These are phyloP conservation scores for Helicolenus hilgendorfi DNA, from an alignment of 2,797 vertebrate genomes.

Conservation along the genomic window DNA sequence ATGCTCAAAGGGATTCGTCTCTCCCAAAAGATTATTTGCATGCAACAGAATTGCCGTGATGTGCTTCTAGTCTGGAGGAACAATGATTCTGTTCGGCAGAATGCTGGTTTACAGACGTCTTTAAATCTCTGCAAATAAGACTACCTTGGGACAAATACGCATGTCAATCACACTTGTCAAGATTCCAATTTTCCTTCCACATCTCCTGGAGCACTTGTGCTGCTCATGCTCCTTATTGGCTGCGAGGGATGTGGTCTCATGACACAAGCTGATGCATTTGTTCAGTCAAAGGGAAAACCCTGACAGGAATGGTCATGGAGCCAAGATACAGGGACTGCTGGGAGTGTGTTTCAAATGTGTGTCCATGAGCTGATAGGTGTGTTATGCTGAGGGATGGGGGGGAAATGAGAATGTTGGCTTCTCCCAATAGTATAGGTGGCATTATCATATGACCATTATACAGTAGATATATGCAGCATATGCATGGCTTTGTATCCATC, in stretches of 20 bases:
- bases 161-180: slow-evolving; percentile 89
- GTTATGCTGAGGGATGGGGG: slow-evolving; percentile 56
- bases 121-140: slow-evolving; percentile 86
- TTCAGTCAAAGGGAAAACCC: slow-evolving; percentile 81
- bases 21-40: slow-evolving; percentile 83
- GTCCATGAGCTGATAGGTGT: slow-evolving; percentile 81
- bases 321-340: slow-evolving; percentile 78
- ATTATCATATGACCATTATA: slow-evolving; percentile 65
- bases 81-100: slow-evolving; percentile 80
- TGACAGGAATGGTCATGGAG: slow-evolving; percentile 83
- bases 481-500: slow-evolving; percentile 9
- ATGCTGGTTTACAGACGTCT: slow-evolving; percentile 79
- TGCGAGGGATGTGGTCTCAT: slow-evolving; percentile 81
- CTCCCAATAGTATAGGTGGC: slow-evolving; percentile 38
- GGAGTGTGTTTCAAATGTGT: slow-evolving; percentile 80
- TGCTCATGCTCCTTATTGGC: slow-evolving; percentile 73
- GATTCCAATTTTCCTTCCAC: slow-evolving; percentile 86
- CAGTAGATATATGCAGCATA: slow-evolving; percentile 42
- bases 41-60: slow-evolving; percentile 75
- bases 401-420: slow-evolving; percentile 56
- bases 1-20: slow-evolving; percentile 79
- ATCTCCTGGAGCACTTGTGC: slow-evolving; percentile 75
- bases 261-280: slow-evolving; percentile 85
- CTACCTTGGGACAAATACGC: slow-evolving; percentile 85
- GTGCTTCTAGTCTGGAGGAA: slow-evolving; percentile 79